phyloP scores from a whole-genome alignment of 2,888 invertebrate genomes.

The Tillus elongatus region DNA sequence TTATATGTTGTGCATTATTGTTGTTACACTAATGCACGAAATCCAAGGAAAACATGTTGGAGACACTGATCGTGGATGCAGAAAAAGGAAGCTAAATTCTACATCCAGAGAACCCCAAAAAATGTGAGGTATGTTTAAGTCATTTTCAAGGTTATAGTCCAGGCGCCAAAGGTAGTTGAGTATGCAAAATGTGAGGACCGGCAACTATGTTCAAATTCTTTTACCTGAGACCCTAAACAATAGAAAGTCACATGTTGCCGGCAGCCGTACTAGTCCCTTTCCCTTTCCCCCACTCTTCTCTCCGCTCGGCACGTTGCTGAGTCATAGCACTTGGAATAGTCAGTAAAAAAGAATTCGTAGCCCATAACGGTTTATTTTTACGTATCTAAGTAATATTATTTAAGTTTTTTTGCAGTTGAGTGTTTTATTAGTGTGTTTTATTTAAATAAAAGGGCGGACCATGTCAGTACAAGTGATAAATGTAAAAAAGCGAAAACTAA shows the following conservation, averaged over 20 bases:
- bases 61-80: no score
- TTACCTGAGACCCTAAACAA: conserved; percentile 13
- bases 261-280: conserved; percentile 8
- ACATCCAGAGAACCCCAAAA: no score
- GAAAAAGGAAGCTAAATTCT: no score
- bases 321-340: no score
- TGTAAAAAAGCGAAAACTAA: conserved; percentile 15
- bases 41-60: no score
- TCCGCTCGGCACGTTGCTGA: conserved; percentile 8
- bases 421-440: conserved; percentile 14
- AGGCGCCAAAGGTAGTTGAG: conserved; percentile 15
- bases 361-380: conserved; percentile 6
- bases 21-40: no score
- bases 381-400: conserved; percentile 9
- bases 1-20: no score
- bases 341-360: no score
- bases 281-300: neutral
- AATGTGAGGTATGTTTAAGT: no score
- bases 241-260: conserved; percentile 8
- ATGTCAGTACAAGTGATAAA: conserved; percentile 16
- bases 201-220: conserved; percentile 16
- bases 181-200: conserved; percentile 16
- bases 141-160: no score
- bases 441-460: conserved; percentile 16
- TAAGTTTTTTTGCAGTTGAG: conserved; percentile 6